Evolutionary conservation across 2,113 vertebrate genomes (phyloP), one percentile per base, ranked within the genome.

Genomic region (Ammospiza nelsoni): DNA sequence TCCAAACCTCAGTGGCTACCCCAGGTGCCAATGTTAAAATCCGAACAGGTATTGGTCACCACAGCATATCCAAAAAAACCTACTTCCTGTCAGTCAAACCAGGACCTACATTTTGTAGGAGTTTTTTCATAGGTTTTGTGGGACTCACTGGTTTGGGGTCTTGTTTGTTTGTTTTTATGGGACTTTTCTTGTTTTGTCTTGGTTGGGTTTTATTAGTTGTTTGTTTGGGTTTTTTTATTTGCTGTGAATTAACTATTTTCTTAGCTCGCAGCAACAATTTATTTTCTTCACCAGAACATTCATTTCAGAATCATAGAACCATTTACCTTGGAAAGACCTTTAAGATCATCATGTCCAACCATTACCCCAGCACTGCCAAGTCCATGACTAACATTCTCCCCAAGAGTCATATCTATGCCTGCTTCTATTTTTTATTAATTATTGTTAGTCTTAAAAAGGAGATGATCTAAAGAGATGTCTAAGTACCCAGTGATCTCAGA

Each of bases 381-480:
- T 25, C 9, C 20, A 27, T 0, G 3, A 46, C 2, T 27, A 58
- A 31, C 4, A 20, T 14, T 63, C 11, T 35, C 9, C 37, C 9
- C 29, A 22, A 25, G 9, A 44, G 16, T 20, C 20, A 22, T 44
- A 37, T 18, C 16, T 25, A 12, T 20, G 4, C 6, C 25, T 25
- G 7, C 14, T 61, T 75, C 6, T 62, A 67, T 23, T 19, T 43
- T 3, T 69, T 31, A 22, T 12, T 22, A 48, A 48, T 28, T 73
- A 33, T 11, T 51, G 11, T 54, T 29, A 54, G 9, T 3, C 27
- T 59, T 57, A 9, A 84, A n/a, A 54, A 71, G 0, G 2, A 0
- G 0, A 1, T 68, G 22, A 72, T 68, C 6, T 7, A 43, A 77
- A 27, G 9, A 29, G 28, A 44, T 9, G 4, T 1, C 10, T 29